A percentile compares a stretch with the other conserved stretches of the same genome.
Evolutionary conservation across 2,888 invertebrate genomes (phyloP).

Genomic region (Patella caerulea): DNA sequence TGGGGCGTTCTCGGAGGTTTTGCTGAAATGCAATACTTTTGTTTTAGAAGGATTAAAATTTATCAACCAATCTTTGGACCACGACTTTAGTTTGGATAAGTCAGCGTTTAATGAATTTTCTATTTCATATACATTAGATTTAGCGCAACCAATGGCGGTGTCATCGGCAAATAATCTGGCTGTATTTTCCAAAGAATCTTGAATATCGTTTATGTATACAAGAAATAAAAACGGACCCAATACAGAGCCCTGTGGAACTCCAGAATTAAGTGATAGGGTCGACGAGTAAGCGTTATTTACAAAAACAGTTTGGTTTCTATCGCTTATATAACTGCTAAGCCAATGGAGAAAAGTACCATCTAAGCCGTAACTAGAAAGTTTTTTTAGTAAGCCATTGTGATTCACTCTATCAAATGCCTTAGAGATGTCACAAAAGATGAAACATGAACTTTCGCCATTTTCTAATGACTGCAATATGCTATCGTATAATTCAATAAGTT

Average conservation of each 20-base stretch:
- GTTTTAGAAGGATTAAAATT: slow-evolving; percentile 23
- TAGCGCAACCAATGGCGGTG: slow-evolving; percentile 14
- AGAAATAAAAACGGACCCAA: slow-evolving; percentile 27
- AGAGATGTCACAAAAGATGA: background rate
- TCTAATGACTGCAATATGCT: background rate
- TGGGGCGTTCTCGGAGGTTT: background rate
- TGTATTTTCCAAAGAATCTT: slow-evolving; percentile 8
- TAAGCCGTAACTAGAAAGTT: background rate
- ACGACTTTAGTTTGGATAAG: background rate
- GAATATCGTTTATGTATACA: slow-evolving; percentile 26
- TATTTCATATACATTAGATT: slow-evolving; percentile 13
- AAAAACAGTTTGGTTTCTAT: background rate
- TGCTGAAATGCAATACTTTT: slow-evolving; percentile 14
- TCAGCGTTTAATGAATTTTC: slow-evolving; percentile 21
- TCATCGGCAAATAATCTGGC: slow-evolving; percentile 22
- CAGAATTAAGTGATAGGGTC: background rate
- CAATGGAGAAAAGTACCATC: background rate
- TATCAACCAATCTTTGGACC: slow-evolving; percentile 21
- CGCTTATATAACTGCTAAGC: background rate
- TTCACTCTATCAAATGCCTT: background rate
- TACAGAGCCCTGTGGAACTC: slow-evolving; percentile 26
- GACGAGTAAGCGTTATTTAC: slow-evolving; percentile 7
- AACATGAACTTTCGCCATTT: background rate
- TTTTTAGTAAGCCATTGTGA: background rate
- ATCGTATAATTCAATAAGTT: background rate